Base-by-base conservation (phyloP, 2,888 invertebrate species). In the Pteria penguin region DNA sequence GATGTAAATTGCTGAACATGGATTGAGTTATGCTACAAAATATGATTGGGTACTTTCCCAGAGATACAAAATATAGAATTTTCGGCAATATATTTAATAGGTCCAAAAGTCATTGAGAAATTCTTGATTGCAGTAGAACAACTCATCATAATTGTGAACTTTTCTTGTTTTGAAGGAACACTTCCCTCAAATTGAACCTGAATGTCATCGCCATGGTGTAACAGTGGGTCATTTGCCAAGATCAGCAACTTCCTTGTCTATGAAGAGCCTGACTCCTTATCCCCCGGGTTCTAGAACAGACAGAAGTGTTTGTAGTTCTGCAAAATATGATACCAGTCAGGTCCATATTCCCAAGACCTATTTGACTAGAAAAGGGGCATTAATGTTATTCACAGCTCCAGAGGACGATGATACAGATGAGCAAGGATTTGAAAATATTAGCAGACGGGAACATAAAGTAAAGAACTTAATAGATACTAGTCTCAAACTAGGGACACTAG, bases 361-460 rank as follows among this genome's bases (percentile, higher is more conserved):
- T 72, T 76, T 85, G n/a, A 90, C 90, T 0, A 78, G 87, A 22
- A 88, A 89, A 78, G 90, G 90, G 29, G 89, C 89, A 5, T 79
- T 90, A n/a, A 79, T 89, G 63, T 74, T 90, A 54, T 90, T 88
- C 70, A 78, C 87, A 4, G 87, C 84, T 22, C 85, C 85, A 5
- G 81, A 82, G 18, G 82, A 83, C 45, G n/a, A n/a, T n/a, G n/a
- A n/a, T n/a, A 45, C 45, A 14, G 76, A 78, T 11, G 76, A 81
- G 18, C 78, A 83, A 60, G 52, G 71, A 5, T 73, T 77, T 0
- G 63, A 71, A 29, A 66, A 73, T 24, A 54, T 78, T 8, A 33
- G 62, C 11, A 60, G 72, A 18, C 72, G 33, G 57, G 32, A 33
- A 4, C 74, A 75, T 4, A 67, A 72, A n/a, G 79, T 75, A n/a